phyloP scores from a whole-genome alignment of 2,888 invertebrate species.

The Emmelina monodactyla region DNA sequence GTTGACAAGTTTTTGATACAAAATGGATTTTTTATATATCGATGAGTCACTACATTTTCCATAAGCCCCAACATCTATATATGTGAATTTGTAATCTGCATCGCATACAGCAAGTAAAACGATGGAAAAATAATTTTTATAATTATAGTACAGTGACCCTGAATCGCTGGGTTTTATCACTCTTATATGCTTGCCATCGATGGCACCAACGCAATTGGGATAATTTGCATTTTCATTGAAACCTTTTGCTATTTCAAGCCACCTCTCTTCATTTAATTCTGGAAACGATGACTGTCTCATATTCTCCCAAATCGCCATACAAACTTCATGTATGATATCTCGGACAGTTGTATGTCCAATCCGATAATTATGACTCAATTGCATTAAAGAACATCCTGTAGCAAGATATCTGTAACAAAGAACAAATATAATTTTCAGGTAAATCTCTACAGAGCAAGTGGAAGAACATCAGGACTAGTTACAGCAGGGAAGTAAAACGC shows the following conservation, averaged over 20 bases:
- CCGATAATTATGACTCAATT: constrained; percentile 13
- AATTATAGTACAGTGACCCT: constrained; percentile 9
- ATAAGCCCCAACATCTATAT: constrained; percentile 10
- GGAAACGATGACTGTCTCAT: constrained; percentile 9
- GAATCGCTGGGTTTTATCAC: constrained; percentile 5
- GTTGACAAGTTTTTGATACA: not conserved
- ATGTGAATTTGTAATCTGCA: constrained; percentile 8
- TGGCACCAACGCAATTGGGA: constrained; percentile 8
- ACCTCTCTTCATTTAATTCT: not conserved
- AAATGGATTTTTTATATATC: constrained; percentile 3
- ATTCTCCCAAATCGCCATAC: constrained; percentile 12
- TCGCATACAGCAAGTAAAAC: constrained; percentile 10
- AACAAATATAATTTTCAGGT: constrained; percentile 20
- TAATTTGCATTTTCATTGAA: constrained; percentile 8
- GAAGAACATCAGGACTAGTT: constrained; percentile 22
- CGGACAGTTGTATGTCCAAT: constrained; percentile 8
- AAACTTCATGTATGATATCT: constrained; percentile 12
- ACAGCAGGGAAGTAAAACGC: constrained; percentile 20
- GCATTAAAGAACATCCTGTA: constrained; percentile 19
- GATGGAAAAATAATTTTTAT: constrained; percentile 10
- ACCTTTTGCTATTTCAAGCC: constrained; percentile 1
- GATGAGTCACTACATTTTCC: constrained; percentile 6
- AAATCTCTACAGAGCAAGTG: constrained; percentile 21
- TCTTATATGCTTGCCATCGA: constrained; percentile 8
- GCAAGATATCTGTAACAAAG: constrained; percentile 21